A percentile compares a stretch with the other conserved stretches of the same genome.
These are phyloP conservation scores for Paratrypauchen microcephalus DNA, from an alignment of 2,797 vertebrate species.

Conservation along the genomic window DNA sequence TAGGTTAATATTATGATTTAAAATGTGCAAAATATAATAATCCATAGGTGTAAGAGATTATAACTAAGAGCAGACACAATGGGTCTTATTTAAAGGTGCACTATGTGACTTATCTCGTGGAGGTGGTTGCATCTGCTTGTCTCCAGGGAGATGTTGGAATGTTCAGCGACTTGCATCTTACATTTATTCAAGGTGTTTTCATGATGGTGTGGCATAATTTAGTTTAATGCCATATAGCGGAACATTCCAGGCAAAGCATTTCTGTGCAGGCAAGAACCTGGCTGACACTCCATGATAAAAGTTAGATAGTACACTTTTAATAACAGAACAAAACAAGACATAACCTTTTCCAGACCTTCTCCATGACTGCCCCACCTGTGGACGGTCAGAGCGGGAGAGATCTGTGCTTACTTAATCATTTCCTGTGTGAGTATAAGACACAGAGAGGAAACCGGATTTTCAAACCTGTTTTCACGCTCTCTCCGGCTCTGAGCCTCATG, in stretches of 20 bases:
- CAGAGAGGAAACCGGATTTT: slow-evolving; percentile 66
- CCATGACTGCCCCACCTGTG: slow-evolving; percentile 24
- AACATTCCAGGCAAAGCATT: neutral
- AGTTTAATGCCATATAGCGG: neutral
- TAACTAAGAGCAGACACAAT: too few relatives aligned
- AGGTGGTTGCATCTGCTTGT: too few relatives aligned
- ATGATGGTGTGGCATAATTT: too few relatives aligned
- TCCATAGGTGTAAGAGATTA: too few relatives aligned
- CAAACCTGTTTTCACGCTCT: slow-evolving; percentile 56
- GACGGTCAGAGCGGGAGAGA: slow-evolving; percentile 22
- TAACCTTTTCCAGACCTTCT: slow-evolving; percentile 2
- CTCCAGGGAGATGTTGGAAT: too few relatives aligned
- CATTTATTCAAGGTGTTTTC: too few relatives aligned
- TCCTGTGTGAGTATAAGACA: slow-evolving; percentile 52
- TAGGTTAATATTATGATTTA: too few relatives aligned
- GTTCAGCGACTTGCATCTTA: too few relatives aligned
- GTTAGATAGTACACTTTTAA: neutral
- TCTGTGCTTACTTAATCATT: slow-evolving; percentile 63
- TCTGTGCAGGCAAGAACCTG: neutral
- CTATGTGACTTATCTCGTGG: too few relatives aligned
- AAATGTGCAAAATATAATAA: too few relatives aligned
- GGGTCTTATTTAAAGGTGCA: too few relatives aligned
- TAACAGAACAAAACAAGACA: neutral
- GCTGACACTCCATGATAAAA: neutral
- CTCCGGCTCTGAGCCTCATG: slow-evolving; percentile 40